phyloP scores from a whole-genome alignment of 2,113 vertebrate species.

The Paradoxurus hermaphroditus region DNA sequence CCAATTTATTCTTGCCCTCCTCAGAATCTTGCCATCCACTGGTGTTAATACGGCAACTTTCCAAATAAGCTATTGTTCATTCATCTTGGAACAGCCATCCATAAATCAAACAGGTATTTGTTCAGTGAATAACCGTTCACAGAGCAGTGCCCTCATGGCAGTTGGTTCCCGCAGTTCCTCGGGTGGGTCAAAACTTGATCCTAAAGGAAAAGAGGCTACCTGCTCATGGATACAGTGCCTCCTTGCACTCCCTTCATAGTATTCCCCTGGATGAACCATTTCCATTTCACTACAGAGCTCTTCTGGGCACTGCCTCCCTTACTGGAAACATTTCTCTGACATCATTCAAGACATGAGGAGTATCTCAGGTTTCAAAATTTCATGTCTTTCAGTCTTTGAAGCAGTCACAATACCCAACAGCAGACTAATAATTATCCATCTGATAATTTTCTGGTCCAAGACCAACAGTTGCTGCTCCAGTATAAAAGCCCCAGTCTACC shows the following conservation, averaged over 20 bases:
- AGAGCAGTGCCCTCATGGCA: too few species aligned
- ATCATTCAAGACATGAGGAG: neutral
- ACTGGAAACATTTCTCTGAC: neutral
- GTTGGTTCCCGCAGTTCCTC: neutral
- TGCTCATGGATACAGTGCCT: neutral
- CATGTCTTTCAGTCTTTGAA: neutral
- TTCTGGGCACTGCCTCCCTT: neutral
- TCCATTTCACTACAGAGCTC: neutral
- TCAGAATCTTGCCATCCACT: neutral
- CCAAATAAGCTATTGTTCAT: neutral
- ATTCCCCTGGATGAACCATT: neutral
- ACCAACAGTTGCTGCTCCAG: neutral
- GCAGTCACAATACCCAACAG: neutral
- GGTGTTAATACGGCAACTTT: neutral
- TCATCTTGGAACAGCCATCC: neutral
- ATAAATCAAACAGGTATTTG: neutral
- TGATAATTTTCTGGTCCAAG: neutral
- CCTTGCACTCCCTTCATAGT: neutral
- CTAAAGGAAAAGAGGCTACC: neutral
- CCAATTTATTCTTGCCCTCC: neutral
- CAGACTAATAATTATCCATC: neutral
- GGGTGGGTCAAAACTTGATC: neutral
- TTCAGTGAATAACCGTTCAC: neutral
- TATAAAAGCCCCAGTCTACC: neutral
- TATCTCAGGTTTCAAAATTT: neutral